Evolutionary conservation across 2,888 invertebrate species (phyloP).

Genomic region (Synanthedon vespiformis): DNA sequence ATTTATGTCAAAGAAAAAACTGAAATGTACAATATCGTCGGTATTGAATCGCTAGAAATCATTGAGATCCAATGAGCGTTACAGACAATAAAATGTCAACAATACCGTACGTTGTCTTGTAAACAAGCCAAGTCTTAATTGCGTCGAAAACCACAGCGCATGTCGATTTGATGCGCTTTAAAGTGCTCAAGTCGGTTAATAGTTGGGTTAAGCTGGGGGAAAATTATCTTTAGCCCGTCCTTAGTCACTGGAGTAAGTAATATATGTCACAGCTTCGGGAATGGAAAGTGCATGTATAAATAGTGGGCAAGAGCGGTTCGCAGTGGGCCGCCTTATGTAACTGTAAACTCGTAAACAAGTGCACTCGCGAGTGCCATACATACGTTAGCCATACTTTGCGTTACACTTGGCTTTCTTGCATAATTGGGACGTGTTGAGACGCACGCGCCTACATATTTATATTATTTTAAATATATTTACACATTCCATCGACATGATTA

Average conservation of each 20-base stretch:
- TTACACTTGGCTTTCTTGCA: slow-evolving; percentile 23
- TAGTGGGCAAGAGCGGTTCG: slow-evolving; percentile 35
- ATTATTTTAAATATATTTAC: no score
- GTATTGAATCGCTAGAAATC: no score
- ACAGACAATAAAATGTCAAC: no score
- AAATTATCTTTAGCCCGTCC: slow-evolving; percentile 41
- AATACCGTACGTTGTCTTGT: no score
- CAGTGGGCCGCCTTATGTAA: slow-evolving; percentile 53
- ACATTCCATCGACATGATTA: no score
- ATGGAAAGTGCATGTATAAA: slow-evolving; percentile 56
- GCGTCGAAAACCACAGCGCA: not conserved
- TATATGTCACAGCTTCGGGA: slow-evolving; percentile 49
- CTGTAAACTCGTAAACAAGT: slow-evolving; percentile 50
- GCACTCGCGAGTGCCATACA: slow-evolving; percentile 23
- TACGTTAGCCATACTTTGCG: slow-evolving; percentile 24
- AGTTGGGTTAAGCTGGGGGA: slow-evolving; percentile 13
- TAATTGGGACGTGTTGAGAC: slow-evolving; percentile 19
- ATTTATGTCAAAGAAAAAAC: no score
- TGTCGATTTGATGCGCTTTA: not conserved
- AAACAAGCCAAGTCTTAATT: no score
- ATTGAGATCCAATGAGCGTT: no score
- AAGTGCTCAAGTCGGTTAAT: slow-evolving; percentile 7
- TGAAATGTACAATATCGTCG: no score
- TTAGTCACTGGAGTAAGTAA: slow-evolving; percentile 48
- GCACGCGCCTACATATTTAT: slow-evolving; percentile 7